These are phyloP conservation scores for Alosa sapidissima DNA, from an alignment of 2,797 vertebrate genomes.

Conservation along the genomic window DNA sequence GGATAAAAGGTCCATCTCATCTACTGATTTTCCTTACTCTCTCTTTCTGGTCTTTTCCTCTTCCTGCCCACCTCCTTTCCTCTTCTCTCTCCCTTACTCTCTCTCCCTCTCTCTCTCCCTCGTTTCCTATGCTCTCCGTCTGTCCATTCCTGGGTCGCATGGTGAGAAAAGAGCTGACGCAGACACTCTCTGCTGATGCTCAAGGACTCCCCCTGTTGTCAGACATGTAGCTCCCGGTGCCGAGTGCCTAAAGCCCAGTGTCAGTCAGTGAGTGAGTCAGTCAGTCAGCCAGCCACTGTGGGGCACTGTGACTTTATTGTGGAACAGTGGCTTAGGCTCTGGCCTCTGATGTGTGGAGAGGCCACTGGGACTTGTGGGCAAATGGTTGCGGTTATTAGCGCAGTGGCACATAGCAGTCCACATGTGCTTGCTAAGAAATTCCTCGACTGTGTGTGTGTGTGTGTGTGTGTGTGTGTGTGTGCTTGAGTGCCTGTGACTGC, in stretches of 20 bases:
- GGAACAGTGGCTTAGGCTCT: no score
- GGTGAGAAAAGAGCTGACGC: constrained; percentile 3
- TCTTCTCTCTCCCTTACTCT: not conserved
- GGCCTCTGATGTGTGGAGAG: not conserved
- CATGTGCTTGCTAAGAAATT: constrained; percentile 29
- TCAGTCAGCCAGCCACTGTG: no score
- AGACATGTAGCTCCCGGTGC: not conserved
- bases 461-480: not conserved
- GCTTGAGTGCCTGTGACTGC: not conserved
- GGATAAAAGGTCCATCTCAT: not conserved
- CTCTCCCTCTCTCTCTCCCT: not conserved
- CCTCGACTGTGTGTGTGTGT: constrained; percentile 31
- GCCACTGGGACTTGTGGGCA: not conserved
- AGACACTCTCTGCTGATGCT: not conserved
- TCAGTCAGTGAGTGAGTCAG: not conserved
- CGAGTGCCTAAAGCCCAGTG: not conserved
- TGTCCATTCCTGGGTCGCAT: not conserved
- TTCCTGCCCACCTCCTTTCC: not conserved
- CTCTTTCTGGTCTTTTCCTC: constrained; percentile 12
- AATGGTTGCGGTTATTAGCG: not conserved
- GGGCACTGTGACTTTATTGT: no score
- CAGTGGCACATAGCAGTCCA: not conserved
- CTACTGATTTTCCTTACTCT: not conserved
- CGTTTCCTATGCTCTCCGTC: not conserved
- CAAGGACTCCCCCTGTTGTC: constrained; percentile 41